These are phyloP conservation scores for Lepidostoma basale DNA, from an alignment of 1,140 invertebrate species.

Conservation along the genomic window DNA sequence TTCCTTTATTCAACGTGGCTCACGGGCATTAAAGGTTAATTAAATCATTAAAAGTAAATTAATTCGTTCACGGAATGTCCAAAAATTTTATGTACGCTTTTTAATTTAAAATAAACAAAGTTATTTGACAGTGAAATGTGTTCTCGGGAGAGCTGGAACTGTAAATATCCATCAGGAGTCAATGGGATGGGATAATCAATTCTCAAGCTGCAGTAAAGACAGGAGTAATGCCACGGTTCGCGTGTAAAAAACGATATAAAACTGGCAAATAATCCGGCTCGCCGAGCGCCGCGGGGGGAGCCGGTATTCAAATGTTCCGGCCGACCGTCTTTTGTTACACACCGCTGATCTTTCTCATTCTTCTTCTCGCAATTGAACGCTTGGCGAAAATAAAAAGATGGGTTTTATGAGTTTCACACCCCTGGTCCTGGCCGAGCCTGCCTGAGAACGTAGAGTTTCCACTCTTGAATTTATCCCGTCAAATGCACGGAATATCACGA, in stretches of 20 bases:
- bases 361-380: neutral
- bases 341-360: slow-evolving; percentile 7
- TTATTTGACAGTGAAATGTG: too few relatives aligned
- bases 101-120: too few relatives aligned
- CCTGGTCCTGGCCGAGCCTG: neutral
- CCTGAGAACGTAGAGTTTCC: too few relatives aligned
- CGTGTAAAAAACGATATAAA: neutral
- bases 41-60: too few relatives aligned
- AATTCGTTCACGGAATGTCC: too few relatives aligned
- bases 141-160: too few relatives aligned
- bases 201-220: neutral
- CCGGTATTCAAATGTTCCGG: neutral
- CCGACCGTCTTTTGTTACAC: neutral
- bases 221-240: neutral
- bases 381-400: neutral
- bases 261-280: neutral
- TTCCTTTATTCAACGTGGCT: too few relatives aligned
- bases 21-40: too few relatives aligned
- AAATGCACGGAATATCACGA: too few relatives aligned
- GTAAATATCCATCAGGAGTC: neutral
- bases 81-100: too few relatives aligned
- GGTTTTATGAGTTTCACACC: neutral
- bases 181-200: neutral
- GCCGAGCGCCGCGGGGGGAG: neutral
- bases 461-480: too few relatives aligned